A percentile compares a stretch with the other conserved stretches of the same genome.
Evolutionary conservation across 2,888 invertebrate genomes (phyloP).

Genomic region (Drosophila barbarae): DNA sequence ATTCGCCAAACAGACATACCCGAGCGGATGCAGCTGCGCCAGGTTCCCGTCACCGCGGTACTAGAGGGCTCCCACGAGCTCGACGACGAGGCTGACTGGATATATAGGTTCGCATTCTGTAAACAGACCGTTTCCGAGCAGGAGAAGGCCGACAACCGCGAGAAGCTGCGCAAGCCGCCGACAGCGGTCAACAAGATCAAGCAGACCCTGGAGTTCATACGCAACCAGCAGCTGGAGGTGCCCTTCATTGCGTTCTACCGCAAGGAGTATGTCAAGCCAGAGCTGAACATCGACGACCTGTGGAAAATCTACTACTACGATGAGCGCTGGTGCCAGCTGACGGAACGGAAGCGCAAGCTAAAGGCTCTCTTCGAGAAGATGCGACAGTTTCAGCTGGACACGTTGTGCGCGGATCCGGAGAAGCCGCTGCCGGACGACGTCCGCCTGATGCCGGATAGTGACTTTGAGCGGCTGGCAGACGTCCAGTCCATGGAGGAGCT

Average conservation of each 20-base stretch:
- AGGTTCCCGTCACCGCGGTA: conserved; percentile 91
- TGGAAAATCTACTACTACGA: conserved; percentile 99
- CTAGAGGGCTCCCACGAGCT: conserved; percentile 92
- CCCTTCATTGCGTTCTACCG: conserved; percentile 99
- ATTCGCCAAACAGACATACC: conserved; percentile 93
- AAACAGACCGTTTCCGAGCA: conserved; percentile 91
- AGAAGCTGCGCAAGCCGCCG: conserved; percentile 84
- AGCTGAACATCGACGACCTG: conserved; percentile 94
- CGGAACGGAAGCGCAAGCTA: conserved; percentile 90
- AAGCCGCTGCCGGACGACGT: conserved; percentile 91
- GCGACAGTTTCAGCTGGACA: conserved; percentile 93
- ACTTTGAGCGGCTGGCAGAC: conserved; percentile 87
- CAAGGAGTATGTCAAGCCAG: conserved; percentile 97
- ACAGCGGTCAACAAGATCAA: conserved; percentile 92
- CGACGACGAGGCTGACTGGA: conserved; percentile 98
- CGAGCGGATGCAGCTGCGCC: conserved; percentile 94
- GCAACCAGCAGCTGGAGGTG: conserved; percentile 96
- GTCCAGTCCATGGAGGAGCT: conserved; percentile 94
- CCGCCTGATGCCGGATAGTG: conserved; percentile 90
- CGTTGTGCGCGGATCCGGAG: conserved; percentile 89
- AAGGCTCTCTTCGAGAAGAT: conserved; percentile 92
- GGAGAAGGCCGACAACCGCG: conserved; percentile 77
- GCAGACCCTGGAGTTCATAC: conserved; percentile 96
- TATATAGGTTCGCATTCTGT: conserved; percentile 95
- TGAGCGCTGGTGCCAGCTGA: conserved; percentile 96